phyloP scores from a whole-genome alignment of 53 echinoderm and acorn worm genomes.

The Paelopatides confundens region DNA sequence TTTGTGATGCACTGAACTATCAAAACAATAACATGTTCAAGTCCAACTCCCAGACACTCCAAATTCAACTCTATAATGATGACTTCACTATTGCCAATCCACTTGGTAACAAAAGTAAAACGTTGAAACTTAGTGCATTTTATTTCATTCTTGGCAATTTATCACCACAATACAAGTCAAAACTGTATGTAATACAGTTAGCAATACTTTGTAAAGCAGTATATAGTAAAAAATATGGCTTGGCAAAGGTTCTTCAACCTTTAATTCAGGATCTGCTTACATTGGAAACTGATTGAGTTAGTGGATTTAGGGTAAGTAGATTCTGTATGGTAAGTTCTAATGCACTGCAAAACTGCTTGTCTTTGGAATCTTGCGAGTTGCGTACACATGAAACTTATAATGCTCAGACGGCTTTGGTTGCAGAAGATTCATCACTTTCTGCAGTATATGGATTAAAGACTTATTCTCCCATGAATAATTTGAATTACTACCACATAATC shows the following conservation, averaged over 20 bases:
- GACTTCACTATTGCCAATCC: neutral
- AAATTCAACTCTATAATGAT: neutral
- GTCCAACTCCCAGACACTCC: neutral
- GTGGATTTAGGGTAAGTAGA: too few relatives aligned
- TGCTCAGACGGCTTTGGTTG: too few relatives aligned
- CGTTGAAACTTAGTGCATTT: neutral
- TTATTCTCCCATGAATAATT: constrained; percentile 55
- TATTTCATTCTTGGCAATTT: constrained; percentile 32
- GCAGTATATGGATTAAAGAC: constrained; percentile 71
- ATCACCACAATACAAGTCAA: neutral
- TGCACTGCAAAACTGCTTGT: too few relatives aligned
- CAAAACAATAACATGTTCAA: neutral
- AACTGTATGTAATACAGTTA: constrained; percentile 31
- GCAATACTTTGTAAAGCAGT: neutral
- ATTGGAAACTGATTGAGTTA: too few relatives aligned
- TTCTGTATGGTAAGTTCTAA: too few relatives aligned
- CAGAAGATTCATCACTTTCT: too few relatives aligned
- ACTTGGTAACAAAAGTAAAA: neutral
- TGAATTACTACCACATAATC: constrained; percentile 62
- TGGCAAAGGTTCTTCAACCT: neutral
- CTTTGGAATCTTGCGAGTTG: too few relatives aligned
- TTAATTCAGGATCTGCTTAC: neutral
- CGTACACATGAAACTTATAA: too few relatives aligned
- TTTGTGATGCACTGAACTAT: neutral
- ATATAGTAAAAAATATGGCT: constrained; percentile 13